Evolutionary conservation across 1,140 invertebrate species (phyloP).

Genomic region (Euura lappo): DNA sequence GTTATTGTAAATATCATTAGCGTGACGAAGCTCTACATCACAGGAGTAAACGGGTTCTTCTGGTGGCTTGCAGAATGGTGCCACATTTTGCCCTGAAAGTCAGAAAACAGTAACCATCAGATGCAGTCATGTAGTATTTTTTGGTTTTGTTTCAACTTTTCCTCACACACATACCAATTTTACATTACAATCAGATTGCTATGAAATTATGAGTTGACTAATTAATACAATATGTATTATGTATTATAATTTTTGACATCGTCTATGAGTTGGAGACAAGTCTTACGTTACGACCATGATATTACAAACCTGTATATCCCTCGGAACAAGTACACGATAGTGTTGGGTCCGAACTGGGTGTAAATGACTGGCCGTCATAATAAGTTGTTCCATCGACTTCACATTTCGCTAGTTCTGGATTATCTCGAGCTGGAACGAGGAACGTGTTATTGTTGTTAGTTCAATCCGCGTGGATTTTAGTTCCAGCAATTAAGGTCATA

Average conservation of each 20-base stretch:
- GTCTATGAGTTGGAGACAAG: background rate
- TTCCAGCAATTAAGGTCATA: no score
- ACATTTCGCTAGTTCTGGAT: slow-evolving; percentile 23
- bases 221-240: background rate
- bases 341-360: slow-evolving; percentile 5
- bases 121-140: no score
- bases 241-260: background rate
- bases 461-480: no score
- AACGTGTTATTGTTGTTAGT: no score
- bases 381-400: slow-evolving; percentile 39
- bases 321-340: slow-evolving; percentile 25
- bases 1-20: slow-evolving; percentile 23
- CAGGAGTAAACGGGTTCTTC: slow-evolving; percentile 23
- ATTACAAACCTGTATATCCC: slow-evolving; percentile 7
- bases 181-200: background rate
- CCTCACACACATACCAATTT: background rate
- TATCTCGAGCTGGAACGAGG: no score
- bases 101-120: background rate
- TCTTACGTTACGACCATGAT: background rate
- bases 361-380: slow-evolving; percentile 37
- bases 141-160: rapidly evolving
- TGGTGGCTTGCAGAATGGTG: slow-evolving; percentile 37
- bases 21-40: slow-evolving; percentile 23
- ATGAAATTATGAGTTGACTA: background rate
- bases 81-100: slow-evolving; percentile 39